Evolutionary conservation across 1,140 invertebrate genomes (phyloP).

Genomic region (Drosophila prosaltans): DNA sequence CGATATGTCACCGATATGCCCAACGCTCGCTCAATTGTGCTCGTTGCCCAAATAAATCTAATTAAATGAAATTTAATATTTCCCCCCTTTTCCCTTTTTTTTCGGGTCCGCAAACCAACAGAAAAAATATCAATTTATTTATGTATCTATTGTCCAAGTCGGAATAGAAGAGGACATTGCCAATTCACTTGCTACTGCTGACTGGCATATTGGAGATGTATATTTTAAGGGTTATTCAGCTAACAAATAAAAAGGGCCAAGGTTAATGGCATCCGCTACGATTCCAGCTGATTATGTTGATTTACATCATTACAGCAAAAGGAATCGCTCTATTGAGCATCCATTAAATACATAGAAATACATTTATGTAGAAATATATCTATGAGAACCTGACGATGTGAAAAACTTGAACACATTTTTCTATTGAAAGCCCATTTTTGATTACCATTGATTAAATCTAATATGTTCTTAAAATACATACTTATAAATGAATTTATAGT

Average conservation of each 20-base stretch:
- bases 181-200: slow-evolving; percentile 8
- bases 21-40: slow-evolving; percentile 35
- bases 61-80: slow-evolving; percentile 65
- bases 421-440: neutral
- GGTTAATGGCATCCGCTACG: slow-evolving; percentile 1
- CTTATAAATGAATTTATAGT: neutral
- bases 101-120: neutral
- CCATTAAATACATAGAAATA: neutral
- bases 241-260: slow-evolving; percentile 15
- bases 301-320: neutral
- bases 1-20: slow-evolving; percentile 51
- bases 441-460: slow-evolving; percentile 2
- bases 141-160: slow-evolving; percentile 11
- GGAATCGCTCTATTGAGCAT: neutral
- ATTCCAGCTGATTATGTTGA: slow-evolving; percentile 13
- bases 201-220: neutral
- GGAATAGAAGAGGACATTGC: neutral
- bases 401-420: neutral
- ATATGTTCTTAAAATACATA: neutral
- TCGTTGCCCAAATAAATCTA: slow-evolving; percentile 50
- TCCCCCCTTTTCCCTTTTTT: slow-evolving; percentile 15
- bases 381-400: neutral
- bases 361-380: too few relatives aligned
- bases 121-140: slow-evolving; percentile 33
- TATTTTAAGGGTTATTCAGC: slow-evolving; percentile 1